A percentile compares a stretch with the other conserved stretches of the same genome.
Evolutionary conservation across 2,113 vertebrate genomes (phyloP).

Genomic region (Equus przewalskii): DNA sequence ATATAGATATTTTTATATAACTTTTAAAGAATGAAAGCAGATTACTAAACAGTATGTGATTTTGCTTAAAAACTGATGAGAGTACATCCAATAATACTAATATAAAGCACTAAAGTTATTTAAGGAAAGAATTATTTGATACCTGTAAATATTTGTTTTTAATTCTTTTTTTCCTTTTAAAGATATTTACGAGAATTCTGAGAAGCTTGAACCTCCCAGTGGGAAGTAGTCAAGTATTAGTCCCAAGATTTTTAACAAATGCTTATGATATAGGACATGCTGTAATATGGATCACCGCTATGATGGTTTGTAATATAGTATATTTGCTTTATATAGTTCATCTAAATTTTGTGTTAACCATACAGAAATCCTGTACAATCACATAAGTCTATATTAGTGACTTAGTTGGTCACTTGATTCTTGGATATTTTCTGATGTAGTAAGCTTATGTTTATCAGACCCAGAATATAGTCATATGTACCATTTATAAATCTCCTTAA

Average conservation of each 20-base stretch:
- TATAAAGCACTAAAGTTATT: not conserved
- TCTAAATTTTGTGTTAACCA: slow-evolving; percentile 34
- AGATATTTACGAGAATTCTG: slow-evolving; percentile 98
- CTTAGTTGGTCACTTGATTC: not conserved
- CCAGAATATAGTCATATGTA: not conserved
- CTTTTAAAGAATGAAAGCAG: slow-evolving; percentile 21
- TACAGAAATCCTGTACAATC: not conserved
- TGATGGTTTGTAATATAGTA: slow-evolving; percentile 93
- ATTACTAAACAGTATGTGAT: not conserved
- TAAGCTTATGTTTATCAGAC: slow-evolving; percentile 1
- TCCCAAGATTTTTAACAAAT: slow-evolving; percentile 95
- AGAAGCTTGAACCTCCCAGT: slow-evolving; percentile 98
- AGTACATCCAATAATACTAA: not conserved
- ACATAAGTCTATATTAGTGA: not conserved
- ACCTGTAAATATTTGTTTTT: slow-evolving; percentile 35
- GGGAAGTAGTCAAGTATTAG: slow-evolving; percentile 96
- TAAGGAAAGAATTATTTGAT: slow-evolving; percentile 54
- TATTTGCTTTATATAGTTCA: slow-evolving; percentile 3
- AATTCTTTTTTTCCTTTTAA: slow-evolving; percentile 58
- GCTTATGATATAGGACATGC: slow-evolving; percentile 97
- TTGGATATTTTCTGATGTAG: slow-evolving; percentile 25
- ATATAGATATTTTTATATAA: not conserved
- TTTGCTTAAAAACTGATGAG: slow-evolving; percentile 37
- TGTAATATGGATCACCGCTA: slow-evolving; percentile 97
- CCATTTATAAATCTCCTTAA: slow-evolving; percentile 35